Percentiles rank a stretch among this genome's conserved stretches.
Conservation (phyloP, 1,140 invertebrate genomes). For the Drosophila miranda region DNA sequence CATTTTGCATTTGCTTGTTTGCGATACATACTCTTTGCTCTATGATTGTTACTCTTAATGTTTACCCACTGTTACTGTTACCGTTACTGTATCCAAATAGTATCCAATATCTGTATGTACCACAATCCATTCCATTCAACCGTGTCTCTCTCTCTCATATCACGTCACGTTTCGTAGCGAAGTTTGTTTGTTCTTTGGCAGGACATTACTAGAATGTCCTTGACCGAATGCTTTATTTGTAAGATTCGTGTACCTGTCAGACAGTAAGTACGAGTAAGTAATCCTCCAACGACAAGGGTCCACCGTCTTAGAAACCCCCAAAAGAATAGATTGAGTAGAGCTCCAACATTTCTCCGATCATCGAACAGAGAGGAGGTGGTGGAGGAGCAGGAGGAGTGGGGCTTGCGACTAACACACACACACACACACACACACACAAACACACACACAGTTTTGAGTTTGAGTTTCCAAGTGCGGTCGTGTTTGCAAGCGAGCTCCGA, state of each 20-base stretch:
- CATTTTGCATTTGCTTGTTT: constrained; percentile 71
- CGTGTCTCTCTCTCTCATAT: not conserved
- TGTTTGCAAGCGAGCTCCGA: no score
- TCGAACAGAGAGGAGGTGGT: not conserved
- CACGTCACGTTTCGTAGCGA: constrained; percentile 21
- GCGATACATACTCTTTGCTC: constrained; percentile 32
- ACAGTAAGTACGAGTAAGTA: constrained; percentile 54
- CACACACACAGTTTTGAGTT: no score
- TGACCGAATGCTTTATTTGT: constrained; percentile 21
- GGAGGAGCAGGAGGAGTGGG: no score
- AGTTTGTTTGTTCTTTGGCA: constrained; percentile 28
- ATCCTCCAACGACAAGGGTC: not conserved
- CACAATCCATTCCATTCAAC: constrained; percentile 14
- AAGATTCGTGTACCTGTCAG: constrained; percentile 16
- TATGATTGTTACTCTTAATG: constrained; percentile 43
- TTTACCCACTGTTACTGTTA: not conserved
- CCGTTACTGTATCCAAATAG: constrained; percentile 23
- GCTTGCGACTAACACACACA: not conserved
- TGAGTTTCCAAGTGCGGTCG: no score
- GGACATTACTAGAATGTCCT: constrained; percentile 53
- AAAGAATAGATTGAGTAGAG: constrained; percentile 56
- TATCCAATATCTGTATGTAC: not conserved
- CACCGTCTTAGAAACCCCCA: not conserved
- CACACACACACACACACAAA: constrained; percentile 29
- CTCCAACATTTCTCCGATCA: not conserved